phyloP scores from a whole-genome alignment of 2,888 invertebrate genomes.

The Drosophila leonis region DNA sequence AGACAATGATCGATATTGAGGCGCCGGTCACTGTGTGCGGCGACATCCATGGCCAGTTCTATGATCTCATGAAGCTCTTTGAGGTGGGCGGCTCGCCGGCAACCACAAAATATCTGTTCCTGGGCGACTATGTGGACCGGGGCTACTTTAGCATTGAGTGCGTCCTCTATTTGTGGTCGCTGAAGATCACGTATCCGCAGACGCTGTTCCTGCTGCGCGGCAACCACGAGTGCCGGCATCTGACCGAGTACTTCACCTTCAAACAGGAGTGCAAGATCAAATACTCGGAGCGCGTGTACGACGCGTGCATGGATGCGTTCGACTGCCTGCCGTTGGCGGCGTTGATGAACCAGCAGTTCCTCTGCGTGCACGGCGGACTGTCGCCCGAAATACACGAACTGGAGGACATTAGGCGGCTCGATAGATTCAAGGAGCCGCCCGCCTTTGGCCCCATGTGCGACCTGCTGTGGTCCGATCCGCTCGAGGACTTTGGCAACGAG shows the following conservation, averaged over 20 bases:
- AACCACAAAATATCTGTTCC: slow-evolving; percentile 99
- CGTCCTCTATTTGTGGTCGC: slow-evolving; percentile 99
- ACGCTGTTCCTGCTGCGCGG: slow-evolving; percentile 99
- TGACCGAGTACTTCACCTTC: slow-evolving; percentile 99
- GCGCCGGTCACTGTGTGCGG: slow-evolving; percentile 99
- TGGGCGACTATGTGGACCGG: slow-evolving; percentile 99
- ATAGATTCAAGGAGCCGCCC: slow-evolving; percentile 99
- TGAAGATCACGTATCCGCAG: slow-evolving; percentile 98
- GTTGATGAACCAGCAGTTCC: slow-evolving; percentile 99
- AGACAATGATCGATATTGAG: slow-evolving; percentile 99
- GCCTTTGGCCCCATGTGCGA: slow-evolving; percentile 99
- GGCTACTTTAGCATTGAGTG: slow-evolving; percentile 94
- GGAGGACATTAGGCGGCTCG: slow-evolving; percentile 98
- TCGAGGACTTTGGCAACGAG: slow-evolving; percentile 99
- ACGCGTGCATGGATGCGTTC: slow-evolving; percentile 99
- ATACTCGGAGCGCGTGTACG: slow-evolving; percentile 99
- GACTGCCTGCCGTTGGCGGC: slow-evolving; percentile 99
- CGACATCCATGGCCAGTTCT: slow-evolving; percentile 99
- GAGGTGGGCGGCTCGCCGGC: slow-evolving; percentile 99
- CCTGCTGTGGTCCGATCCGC: slow-evolving; percentile 99
- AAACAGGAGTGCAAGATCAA: slow-evolving; percentile 99
- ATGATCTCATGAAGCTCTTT: slow-evolving; percentile 99
- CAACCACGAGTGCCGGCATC: slow-evolving; percentile 99
- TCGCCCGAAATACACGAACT: slow-evolving; percentile 99
- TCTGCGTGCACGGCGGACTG: slow-evolving; percentile 99